Base-by-base conservation (phyloP, 2,888 invertebrate species). In the Drosophila austrosaltans region DNA sequence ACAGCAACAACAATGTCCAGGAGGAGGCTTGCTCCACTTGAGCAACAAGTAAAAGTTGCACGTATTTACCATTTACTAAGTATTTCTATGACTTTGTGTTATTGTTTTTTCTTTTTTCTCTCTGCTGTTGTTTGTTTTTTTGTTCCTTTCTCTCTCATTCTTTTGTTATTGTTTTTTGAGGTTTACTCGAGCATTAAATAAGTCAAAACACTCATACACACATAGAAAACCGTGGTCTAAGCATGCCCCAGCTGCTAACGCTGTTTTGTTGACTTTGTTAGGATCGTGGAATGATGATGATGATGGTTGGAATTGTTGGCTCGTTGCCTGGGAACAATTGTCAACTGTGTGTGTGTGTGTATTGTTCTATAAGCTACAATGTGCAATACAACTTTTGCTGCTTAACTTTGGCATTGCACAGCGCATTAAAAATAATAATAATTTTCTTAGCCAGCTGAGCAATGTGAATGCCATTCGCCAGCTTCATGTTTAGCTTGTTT, bases 141-240 rank as follows among this genome's bases (percentile, higher is more conserved):
- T 36, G 20, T 48, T 6, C 20, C 22, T 53, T 5, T 76, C 63
- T 39, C n/a, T 48, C 22, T 53, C n/a, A 74, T 60, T 39, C n/a
- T 62, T 64, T 60, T 66, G 40, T 66, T 66, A 72, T 70, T 71
- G 68, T 63, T 69, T 72, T 72, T 79, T 81, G 78, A 81, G 88
- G 75, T 82, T 89, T 89, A 80, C 81, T 82, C 75, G 73, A 75
- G 88, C 88, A 89, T 89, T 89, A 89, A 85, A 89, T 78, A 85
- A 87, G 86, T 87, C 78, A 86, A 77, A 89, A 78, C 64, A 76
- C 61, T 63, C 79, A 74, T 63, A 66, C 44, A 67, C 44, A 67
- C 7, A 25, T 12, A 16, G 54, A 16, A 12, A 48, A 22, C 25
- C 7, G 3, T 10, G 42, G 53, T 20, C 12, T 22, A 12, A 63